phyloP scores from a whole-genome alignment of 2,888 invertebrate genomes.

The Lasioglossum lativentre region DNA sequence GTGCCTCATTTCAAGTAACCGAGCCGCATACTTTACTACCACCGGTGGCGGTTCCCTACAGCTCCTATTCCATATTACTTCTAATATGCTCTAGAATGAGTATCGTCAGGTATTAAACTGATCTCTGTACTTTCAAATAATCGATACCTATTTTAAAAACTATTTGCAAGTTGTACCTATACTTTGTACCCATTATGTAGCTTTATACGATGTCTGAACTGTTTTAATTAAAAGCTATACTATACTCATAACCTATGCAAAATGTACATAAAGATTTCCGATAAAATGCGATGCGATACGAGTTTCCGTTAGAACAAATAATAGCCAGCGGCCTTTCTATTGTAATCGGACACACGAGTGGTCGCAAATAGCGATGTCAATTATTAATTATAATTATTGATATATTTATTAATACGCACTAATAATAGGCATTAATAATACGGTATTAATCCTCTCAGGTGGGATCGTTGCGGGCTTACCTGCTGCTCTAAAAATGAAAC shows the following conservation, averaged over 20 bases:
- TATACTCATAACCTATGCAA: background rate
- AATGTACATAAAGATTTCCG: background rate
- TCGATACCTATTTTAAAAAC: background rate
- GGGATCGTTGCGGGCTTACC: background rate
- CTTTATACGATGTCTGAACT: background rate
- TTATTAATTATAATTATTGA: conserved; percentile 6
- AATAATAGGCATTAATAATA: background rate
- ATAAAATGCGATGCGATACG: background rate
- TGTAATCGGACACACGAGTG: background rate
- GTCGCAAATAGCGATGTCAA: background rate
- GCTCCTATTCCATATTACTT: background rate
- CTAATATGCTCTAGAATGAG: background rate
- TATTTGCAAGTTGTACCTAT: background rate
- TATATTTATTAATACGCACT: background rate
- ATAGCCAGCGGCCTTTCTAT: background rate
- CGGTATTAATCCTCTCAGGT: background rate
- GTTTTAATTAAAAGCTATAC: background rate
- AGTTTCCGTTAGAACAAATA: background rate
- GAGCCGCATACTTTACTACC: background rate
- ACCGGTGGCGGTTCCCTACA: background rate
- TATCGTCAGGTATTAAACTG: background rate
- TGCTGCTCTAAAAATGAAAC: background rate
- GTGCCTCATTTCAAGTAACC: background rate
- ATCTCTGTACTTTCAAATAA: background rate
- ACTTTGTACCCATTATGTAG: background rate